phyloP scores from a whole-genome alignment of 2,797 vertebrate genomes.

The Tiaroga cobitis region DNA sequence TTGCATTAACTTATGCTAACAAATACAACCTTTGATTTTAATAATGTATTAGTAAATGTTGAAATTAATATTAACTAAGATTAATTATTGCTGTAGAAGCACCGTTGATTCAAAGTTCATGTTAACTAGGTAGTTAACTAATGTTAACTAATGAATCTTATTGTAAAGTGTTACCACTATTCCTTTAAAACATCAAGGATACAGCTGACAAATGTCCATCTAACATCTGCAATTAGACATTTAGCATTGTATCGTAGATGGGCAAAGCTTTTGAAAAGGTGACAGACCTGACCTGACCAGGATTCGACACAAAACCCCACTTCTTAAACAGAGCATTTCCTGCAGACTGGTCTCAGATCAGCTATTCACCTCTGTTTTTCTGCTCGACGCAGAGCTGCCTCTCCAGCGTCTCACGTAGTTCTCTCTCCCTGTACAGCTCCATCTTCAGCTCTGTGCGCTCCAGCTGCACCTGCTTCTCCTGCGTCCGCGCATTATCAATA shows the following conservation, averaged over 20 bases:
- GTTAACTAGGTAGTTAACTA: too few species aligned
- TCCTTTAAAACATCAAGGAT: not conserved
- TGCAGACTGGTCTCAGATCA: conserved; percentile 9
- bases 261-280: not conserved
- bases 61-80: too few species aligned
- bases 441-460: conserved; percentile 98
- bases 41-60: too few species aligned
- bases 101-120: too few species aligned
- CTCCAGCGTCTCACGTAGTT: conserved; percentile 95
- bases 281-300: not conserved
- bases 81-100: too few species aligned
- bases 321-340: not conserved
- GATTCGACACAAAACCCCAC: not conserved
- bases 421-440: conserved; percentile 96
- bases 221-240: not conserved
- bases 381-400: conserved; percentile 96
- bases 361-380: conserved; percentile 92
- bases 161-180: too few species aligned
- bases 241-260: not conserved
- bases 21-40: too few species aligned
- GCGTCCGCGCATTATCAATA: conserved; percentile 95
- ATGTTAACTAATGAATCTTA: too few species aligned
- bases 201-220: not conserved
- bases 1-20: too few species aligned
- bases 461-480: conserved; percentile 98